phyloP scores from a whole-genome alignment of 1,140 invertebrate species.

The Scaptomyza hsui region DNA sequence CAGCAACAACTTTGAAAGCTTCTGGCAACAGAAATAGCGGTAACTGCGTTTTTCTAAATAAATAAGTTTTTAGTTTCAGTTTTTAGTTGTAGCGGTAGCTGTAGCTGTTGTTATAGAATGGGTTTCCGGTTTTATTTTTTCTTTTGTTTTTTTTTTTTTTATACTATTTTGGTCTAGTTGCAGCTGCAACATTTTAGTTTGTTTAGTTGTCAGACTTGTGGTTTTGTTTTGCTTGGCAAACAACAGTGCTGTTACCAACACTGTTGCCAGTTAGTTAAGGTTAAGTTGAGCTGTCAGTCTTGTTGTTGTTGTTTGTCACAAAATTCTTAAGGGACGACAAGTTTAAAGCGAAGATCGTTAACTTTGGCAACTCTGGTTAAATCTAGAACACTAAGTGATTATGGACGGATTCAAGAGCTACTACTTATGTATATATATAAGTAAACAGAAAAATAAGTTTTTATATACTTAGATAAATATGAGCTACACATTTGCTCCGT shows the following conservation, averaged over 20 bases:
- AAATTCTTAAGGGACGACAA: not conserved
- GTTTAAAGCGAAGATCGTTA: not conserved
- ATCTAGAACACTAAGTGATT: not conserved
- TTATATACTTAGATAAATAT: conserved; percentile 1
- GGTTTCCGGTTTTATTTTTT: conserved; percentile 40
- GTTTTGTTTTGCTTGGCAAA: conserved; percentile 38
- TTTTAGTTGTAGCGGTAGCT: conserved; percentile 39
- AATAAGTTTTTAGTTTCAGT: conserved; percentile 69
- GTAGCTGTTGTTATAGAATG: conserved; percentile 40
- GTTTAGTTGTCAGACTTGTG: conserved; percentile 40
- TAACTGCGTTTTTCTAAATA: conserved; percentile 70
- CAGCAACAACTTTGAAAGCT: conserved; percentile 31
- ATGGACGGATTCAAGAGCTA: conserved; percentile 14
- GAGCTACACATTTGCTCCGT: conserved; percentile 18
- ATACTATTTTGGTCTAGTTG: conserved; percentile 11
- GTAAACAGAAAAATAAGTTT: conserved; percentile 6
- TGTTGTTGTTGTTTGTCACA: not conserved
- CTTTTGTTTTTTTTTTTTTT: conserved; percentile 18
- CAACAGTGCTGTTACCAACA: conserved; percentile 33
- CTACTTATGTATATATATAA: conserved; percentile 18
- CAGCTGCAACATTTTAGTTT: conserved; percentile 35
- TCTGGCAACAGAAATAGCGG: conserved; percentile 37
- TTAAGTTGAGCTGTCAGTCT: not conserved
- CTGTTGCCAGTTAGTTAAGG: not conserved
- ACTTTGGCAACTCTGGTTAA: conserved; percentile 7